phyloP scores from a whole-genome alignment of 2,888 invertebrate genomes.

The Hemicrepidius hirtus region DNA sequence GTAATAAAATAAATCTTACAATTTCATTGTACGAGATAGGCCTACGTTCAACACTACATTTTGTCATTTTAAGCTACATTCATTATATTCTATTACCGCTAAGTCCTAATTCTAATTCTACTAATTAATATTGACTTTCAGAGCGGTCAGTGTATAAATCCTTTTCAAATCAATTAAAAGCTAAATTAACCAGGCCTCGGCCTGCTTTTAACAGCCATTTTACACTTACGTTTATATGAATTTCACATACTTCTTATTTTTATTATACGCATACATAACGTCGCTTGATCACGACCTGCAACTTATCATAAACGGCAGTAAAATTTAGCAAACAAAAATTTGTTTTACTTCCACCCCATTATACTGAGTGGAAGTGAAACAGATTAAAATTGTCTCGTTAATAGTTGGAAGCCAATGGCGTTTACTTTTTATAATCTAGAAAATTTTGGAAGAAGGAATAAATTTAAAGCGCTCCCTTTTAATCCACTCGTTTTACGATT shows the following conservation, averaged over 20 bases:
- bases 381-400: neutral
- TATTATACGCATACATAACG: slow-evolving; percentile 25
- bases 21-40: slow-evolving; percentile 69
- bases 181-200: slow-evolving; percentile 58
- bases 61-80: slow-evolving; percentile 66
- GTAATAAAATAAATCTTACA: slow-evolving; percentile 62
- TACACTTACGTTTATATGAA: slow-evolving; percentile 64
- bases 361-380: neutral
- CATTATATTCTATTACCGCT: slow-evolving; percentile 63
- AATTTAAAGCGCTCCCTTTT: neutral
- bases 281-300: slow-evolving; percentile 24
- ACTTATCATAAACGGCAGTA: slow-evolving; percentile 15
- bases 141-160: slow-evolving; percentile 64
- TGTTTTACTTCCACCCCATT: slow-evolving; percentile 18
- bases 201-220: slow-evolving; percentile 67
- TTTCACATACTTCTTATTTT: slow-evolving; percentile 49
- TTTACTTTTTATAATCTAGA: slow-evolving; percentile 3
- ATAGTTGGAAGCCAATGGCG: slow-evolving; percentile 8
- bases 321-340: slow-evolving; percentile 1
- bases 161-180: slow-evolving; percentile 63
- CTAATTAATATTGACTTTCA: slow-evolving; percentile 71
- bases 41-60: slow-evolving; percentile 67
- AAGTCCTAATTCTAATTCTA: slow-evolving; percentile 57
- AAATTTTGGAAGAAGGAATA: neutral
- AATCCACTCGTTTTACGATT: neutral